A percentile compares a stretch with the other conserved stretches of the same genome.
phyloP scores from a whole-genome alignment of 2,113 vertebrate genomes.

The Callorhinus ursinus region DNA sequence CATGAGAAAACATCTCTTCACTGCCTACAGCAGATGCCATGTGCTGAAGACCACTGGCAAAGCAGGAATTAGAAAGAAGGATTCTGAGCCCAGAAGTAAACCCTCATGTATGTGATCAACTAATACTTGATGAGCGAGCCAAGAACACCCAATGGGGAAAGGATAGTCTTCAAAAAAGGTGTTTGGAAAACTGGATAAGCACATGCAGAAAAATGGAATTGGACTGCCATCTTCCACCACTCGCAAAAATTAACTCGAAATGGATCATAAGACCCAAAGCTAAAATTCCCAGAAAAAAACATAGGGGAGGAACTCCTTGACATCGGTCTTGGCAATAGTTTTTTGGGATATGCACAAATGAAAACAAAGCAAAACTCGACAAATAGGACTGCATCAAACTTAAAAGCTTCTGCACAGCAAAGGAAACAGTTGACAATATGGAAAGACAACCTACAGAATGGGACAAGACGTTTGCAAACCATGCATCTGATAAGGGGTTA shows the following conservation, averaged over 20 bases:
- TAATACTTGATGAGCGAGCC: neutral
- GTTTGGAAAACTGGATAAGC: neutral
- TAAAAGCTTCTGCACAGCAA: neutral
- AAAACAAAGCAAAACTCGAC: neutral
- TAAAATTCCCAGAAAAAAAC: neutral
- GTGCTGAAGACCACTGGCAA: constrained; percentile 14
- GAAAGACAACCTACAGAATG: neutral
- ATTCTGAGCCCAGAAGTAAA: constrained; percentile 22
- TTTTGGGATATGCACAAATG: neutral
- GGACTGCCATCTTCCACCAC: neutral
- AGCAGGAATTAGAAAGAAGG: constrained; percentile 53
- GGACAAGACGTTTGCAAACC: neutral
- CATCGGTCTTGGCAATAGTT: neutral
- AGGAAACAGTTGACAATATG: neutral
- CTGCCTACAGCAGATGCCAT: constrained; percentile 71
- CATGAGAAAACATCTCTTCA: constrained; percentile 54
- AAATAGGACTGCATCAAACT: neutral
- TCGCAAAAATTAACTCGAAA: neutral
- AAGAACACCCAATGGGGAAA: neutral
- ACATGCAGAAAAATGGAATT: neutral
- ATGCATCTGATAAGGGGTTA: neutral
- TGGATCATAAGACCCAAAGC: neutral
- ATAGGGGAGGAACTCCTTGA: neutral
- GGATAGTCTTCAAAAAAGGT: neutral
- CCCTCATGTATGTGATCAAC: neutral